Percentiles rank a stretch among this genome's conserved stretches.
Evolutionary conservation across 2,888 invertebrate genomes (phyloP).

Genomic region (Endomychus coccineus): DNA sequence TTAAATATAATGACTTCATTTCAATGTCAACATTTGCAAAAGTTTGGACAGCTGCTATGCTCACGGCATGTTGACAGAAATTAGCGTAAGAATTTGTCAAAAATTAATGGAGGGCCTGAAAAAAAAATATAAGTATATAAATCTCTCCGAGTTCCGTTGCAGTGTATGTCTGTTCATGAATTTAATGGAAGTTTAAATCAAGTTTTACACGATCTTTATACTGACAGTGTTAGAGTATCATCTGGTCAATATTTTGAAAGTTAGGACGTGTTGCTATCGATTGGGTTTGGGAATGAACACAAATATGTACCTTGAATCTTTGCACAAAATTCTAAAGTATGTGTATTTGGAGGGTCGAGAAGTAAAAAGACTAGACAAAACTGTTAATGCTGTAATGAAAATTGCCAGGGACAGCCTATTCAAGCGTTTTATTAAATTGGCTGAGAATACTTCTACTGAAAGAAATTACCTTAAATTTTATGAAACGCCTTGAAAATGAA

Average conservation of each 20-base stretch:
- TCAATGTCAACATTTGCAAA: constrained; percentile 20
- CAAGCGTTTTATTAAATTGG: constrained; percentile 14
- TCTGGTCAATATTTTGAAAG: constrained; percentile 18
- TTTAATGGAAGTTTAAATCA: constrained; percentile 4
- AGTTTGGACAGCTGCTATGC: constrained; percentile 18
- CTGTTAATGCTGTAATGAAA: constrained; percentile 17
- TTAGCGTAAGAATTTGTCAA: constrained; percentile 20
- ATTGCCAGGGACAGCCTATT: constrained; percentile 18
- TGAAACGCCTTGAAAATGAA: neutral
- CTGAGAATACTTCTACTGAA: constrained; percentile 7
- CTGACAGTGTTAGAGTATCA: neutral
- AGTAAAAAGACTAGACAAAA: constrained; percentile 20
- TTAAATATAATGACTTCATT: constrained; percentile 15
- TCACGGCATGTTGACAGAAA: constrained; percentile 24
- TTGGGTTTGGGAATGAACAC: constrained; percentile 20
- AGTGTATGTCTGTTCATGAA: neutral
- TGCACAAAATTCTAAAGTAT: constrained; percentile 22
- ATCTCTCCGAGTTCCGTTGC: constrained; percentile 13
- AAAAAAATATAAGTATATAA: constrained; percentile 19
- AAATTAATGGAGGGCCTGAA: constrained; percentile 18
- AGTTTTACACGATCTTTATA: constrained; percentile 9
- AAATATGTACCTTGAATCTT: constrained; percentile 23
- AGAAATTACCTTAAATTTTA: constrained; percentile 6
- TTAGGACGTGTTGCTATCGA: constrained; percentile 18
- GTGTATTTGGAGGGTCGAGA: constrained; percentile 21